phyloP scores from a whole-genome alignment of 2,797 vertebrate species.

The Columba guinea region DNA sequence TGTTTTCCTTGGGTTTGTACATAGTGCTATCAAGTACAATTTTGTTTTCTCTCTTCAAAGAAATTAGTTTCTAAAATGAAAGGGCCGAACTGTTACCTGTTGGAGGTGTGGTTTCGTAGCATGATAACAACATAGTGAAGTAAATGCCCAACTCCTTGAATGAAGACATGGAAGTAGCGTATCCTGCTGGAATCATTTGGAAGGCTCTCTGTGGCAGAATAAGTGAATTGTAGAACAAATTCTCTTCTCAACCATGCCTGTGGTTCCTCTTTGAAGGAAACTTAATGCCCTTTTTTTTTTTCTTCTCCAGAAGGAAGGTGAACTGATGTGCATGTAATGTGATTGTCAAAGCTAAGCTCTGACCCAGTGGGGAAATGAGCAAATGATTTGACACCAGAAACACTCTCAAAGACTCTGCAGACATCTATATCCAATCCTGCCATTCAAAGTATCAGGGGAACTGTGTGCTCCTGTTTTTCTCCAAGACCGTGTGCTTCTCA shows the following conservation, averaged over 20 bases:
- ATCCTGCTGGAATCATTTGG: background rate
- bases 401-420: background rate
- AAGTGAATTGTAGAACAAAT: background rate
- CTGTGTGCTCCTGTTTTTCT: background rate
- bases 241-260: background rate
- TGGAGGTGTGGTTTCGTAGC: background rate
- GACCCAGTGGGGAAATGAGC: background rate
- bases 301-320: background rate
- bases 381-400: background rate
- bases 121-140: background rate
- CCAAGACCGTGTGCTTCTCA: accelerated
- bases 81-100: background rate
- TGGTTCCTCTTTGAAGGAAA: background rate
- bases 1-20: background rate
- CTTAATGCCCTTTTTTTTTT: background rate
- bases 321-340: background rate
- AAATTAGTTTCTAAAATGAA: background rate
- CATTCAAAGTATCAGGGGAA: background rate
- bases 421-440: accelerated
- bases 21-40: background rate
- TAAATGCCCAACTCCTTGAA: background rate
- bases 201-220: background rate
- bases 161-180: background rate
- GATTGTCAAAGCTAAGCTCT: background rate
- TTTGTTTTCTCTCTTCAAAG: background rate